Evolutionary conservation across 2,113 vertebrate species (phyloP), one percentile per base, ranked within the genome.

Genomic region (Chaetorhynchus papuensis): DNA sequence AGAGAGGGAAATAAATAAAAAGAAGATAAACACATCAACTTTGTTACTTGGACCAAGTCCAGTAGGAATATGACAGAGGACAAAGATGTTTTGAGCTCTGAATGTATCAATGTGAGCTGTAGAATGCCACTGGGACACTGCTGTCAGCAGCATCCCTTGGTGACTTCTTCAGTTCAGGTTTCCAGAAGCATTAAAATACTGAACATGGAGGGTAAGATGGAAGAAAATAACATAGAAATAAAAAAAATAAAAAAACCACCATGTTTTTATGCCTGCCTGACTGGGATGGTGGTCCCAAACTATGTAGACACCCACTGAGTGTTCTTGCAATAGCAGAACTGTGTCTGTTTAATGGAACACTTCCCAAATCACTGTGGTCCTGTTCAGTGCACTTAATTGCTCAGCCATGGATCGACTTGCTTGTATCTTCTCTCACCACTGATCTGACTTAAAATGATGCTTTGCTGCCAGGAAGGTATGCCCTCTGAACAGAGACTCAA

Each of bases 191-290:
- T 50, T 88, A 18, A 92, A 88, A 42, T 11, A 33, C 8, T 44
- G 17, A 87, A 53, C 2, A 9, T 56, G 8, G 27, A 71, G 5
- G 1, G 2, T 35, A n/a, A 11, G 3, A 11, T 3, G 5, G 31
- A 68, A 91, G 13, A 2, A 31, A 41, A 18, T n/a, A 54, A 42
- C 37, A 5, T 28, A 24, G 27, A 68, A 66, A 74, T 8, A 45
- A 31, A 83, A 65, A 42, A 64, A 76, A 30, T 0, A 39, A 39
- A 64, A 76, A 30, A 0, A 3, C 1, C 4, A 42, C 2, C 6
- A 8, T 17, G 5, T 75, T 87, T 66, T 52, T 66, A 33, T 68
- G 39, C 27, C 35, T 75, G 6, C 19, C 35, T 84, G 44, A 4
- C 33, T 63, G 17, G 18, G 2, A 1, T 33, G 21, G 20, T 42